Percentiles rank a stretch among this genome's conserved stretches.
phyloP scores from a whole-genome alignment of 1,140 invertebrate species.

The Brachionus manjavacas region DNA sequence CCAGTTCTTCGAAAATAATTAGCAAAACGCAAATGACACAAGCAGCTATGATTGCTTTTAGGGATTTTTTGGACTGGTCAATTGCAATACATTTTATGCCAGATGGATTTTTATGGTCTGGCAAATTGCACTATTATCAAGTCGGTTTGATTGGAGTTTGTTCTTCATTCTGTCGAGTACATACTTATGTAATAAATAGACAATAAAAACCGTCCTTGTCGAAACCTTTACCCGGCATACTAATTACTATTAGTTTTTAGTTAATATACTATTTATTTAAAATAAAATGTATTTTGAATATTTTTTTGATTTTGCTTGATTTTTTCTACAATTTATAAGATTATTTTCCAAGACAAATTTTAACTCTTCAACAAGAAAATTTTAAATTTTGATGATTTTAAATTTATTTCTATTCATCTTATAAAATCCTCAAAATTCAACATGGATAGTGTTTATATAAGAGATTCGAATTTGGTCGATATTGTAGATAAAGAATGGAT shows the following conservation, averaged over 20 bases:
- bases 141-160: constrained; percentile 10
- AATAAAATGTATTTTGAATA: background rate
- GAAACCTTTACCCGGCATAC: background rate
- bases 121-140: constrained; percentile 28
- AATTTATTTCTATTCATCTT: background rate
- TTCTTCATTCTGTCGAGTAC: constrained; percentile 28
- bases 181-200: constrained; percentile 35
- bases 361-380: background rate
- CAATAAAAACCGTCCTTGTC: constrained; percentile 12
- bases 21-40: constrained; percentile 19
- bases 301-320: background rate
- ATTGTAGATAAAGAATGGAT: constrained; percentile 41
- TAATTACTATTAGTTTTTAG: background rate
- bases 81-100: constrained; percentile 42
- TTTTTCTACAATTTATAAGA: background rate
- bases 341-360: background rate
- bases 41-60: constrained; percentile 17
- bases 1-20: constrained; percentile 19
- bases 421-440: background rate
- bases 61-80: constrained; percentile 38
- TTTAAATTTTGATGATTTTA: background rate
- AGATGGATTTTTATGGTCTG: constrained; percentile 36
- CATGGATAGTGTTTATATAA: constrained; percentile 38
- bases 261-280: background rate
- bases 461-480: constrained; percentile 20